These are phyloP conservation scores for Chouioia cunea DNA, from an alignment of 2,888 invertebrate species.

Conservation along the genomic window DNA sequence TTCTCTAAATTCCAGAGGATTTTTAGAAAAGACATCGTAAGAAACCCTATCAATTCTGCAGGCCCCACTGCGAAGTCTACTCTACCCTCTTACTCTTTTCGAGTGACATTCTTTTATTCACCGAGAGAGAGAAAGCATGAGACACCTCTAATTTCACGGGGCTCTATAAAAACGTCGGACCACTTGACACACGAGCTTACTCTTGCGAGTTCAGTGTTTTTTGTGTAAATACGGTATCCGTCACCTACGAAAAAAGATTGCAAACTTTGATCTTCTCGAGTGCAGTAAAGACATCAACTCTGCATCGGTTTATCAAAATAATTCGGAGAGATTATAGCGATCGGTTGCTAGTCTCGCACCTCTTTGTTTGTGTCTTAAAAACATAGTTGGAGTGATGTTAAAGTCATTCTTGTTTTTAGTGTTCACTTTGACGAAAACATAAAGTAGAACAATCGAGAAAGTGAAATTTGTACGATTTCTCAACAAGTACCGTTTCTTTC, in stretches of 20 bases:
- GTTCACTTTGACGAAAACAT: no score
- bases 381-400: background rate
- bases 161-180: conserved; percentile 62
- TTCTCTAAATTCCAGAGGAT: conserved; percentile 24
- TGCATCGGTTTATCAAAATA: conserved; percentile 60
- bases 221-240: conserved; percentile 60
- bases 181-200: conserved; percentile 52
- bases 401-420: no score
- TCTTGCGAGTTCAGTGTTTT: conserved; percentile 51
- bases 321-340: conserved; percentile 52
- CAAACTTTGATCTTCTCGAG: conserved; percentile 55
- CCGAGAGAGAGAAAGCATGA: conserved; percentile 13
- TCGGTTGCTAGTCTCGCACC: conserved; percentile 37
- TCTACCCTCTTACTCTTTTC: conserved; percentile 48
- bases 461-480: no score
- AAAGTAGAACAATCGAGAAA: no score
- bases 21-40: conserved; percentile 3
- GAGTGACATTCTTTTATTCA: conserved; percentile 47
- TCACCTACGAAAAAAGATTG: conserved; percentile 55
- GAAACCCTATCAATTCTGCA: background rate
- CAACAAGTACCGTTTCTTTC: background rate
- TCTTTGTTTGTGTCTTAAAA: conserved; percentile 20
- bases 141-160: conserved; percentile 59
- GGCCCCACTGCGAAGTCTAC: no score
- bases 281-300: conserved; percentile 59